These are phyloP conservation scores for Lucilia sericata DNA, from an alignment of 1,140 invertebrate genomes.

Conservation along the genomic window DNA sequence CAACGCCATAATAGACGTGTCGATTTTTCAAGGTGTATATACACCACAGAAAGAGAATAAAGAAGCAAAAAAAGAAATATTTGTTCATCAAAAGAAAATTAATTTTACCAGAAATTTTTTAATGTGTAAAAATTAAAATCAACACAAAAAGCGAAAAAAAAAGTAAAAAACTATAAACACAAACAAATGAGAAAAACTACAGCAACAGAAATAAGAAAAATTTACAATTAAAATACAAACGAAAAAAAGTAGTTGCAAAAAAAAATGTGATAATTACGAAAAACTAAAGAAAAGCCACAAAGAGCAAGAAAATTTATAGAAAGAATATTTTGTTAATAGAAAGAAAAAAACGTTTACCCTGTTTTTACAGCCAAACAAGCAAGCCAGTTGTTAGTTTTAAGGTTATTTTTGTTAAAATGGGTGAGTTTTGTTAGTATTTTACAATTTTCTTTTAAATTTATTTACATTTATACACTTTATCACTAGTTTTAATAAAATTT, in stretches of 20 bases:
- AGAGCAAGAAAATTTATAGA: neutral
- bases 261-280: conserved; percentile 22
- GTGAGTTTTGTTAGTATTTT: neutral
- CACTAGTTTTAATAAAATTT: too few relatives aligned
- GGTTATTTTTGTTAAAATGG: neutral
- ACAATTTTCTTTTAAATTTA: neutral
- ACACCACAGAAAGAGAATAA: conserved; percentile 8
- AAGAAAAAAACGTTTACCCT: too few relatives aligned
- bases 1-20: conserved; percentile 31
- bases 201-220: neutral
- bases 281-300: neutral
- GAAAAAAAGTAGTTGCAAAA: neutral
- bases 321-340: too few relatives aligned
- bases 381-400: too few relatives aligned
- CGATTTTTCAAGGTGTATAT: conserved; percentile 50
- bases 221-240: neutral
- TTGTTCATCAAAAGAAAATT: conserved; percentile 42
- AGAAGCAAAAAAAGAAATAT: conserved; percentile 49
- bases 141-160: neutral
- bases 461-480: too few relatives aligned
- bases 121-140: conserved; percentile 29
- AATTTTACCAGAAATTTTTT: conserved; percentile 42
- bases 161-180: neutral
- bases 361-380: too few relatives aligned
- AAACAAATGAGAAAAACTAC: neutral